Evolutionary conservation across 2,797 vertebrate species (phyloP).

Genomic region (Lithobates sylvaticus): DNA sequence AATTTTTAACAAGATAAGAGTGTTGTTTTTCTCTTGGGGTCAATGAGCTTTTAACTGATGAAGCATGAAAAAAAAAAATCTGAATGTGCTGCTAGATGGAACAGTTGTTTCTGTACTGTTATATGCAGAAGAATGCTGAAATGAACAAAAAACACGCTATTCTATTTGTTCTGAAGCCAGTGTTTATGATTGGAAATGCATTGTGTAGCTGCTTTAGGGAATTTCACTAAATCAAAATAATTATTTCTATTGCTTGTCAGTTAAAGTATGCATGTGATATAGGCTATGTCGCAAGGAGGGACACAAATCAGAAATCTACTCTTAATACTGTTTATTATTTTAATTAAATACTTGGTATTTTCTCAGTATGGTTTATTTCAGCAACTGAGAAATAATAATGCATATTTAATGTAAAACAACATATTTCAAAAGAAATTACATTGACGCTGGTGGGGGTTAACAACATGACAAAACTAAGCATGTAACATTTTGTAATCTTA

Average conservation of each 20-base stretch:
- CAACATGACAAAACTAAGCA: too few relatives aligned
- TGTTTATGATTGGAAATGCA: conserved; percentile 17
- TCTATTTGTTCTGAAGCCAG: conserved; percentile 24
- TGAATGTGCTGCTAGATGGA: not conserved
- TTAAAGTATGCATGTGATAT: conserved; percentile 19
- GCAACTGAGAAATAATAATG: too few relatives aligned
- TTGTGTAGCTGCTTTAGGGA: conserved; percentile 22
- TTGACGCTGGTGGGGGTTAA: too few relatives aligned
- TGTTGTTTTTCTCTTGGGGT: conserved; percentile 15
- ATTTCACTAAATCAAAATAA: conserved; percentile 39
- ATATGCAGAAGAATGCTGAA: conserved; percentile 28
- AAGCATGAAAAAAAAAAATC: not conserved
- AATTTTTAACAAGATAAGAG: conserved; percentile 37
- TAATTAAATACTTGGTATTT: too few relatives aligned
- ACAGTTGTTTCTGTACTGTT: conserved; percentile 14
- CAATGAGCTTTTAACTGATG: conserved; percentile 1
- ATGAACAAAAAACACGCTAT: conserved; percentile 31
- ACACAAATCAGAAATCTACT: not conserved
- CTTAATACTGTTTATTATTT: too few relatives aligned
- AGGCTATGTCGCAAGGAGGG: not conserved
- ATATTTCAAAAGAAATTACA: too few relatives aligned
- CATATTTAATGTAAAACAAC: too few relatives aligned
- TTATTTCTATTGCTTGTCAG: conserved; percentile 36
- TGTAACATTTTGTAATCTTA: too few relatives aligned
- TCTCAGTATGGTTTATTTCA: too few relatives aligned